Base-by-base conservation (phyloP, 2,113 vertebrate species). In the Thoracochromis brauschi region DNA sequence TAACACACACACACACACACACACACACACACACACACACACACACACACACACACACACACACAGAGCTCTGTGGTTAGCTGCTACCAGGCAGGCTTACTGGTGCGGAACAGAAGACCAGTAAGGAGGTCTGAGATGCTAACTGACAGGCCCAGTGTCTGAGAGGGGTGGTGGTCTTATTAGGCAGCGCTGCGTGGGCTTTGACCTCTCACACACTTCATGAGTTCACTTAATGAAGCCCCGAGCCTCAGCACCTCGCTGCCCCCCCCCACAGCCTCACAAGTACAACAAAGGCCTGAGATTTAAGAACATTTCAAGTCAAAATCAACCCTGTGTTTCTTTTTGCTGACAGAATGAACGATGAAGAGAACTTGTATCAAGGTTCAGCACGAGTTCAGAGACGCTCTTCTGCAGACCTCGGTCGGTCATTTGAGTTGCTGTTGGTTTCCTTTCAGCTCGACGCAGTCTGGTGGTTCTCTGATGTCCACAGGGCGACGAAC, bases 171-270 rank as follows among this genome's bases (percentile, higher is more conserved):
- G 31, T 88, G 91, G 81, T 93, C 86, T 91, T 92, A 92, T 92
- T 93, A 92, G 88, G 89, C 88, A 49, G 84, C 94, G 31, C 91
- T 83, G 92, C 89, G 11, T 93, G 94, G 85, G 93, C 85, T 84
- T 17, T 94, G 94, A 95, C 93, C 94, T 92, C 89, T 94, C 86
- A 92, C 95, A 95, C 94, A 94, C 93, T 95, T 94, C 85, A 92
- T 88, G 87, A 90, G 92, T 81, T 91, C 92, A 90, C 82, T 90
- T 90, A 88, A 91, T 90, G 91, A 89, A 90, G 89, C 60, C 17
- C 57, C 9, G 83, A 91, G 89, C 71, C n/a, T 14, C 11, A 83
- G 89, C 90, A 88, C 71, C n/a, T 53, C 11, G 85, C 82, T n/a
- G 42, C 19, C 24, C 26, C 79, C n/a, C 17, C 8, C 9, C 49